Evolutionary conservation across 2,113 vertebrate genomes (phyloP), one percentile per base, ranked within the genome.

Genomic region (Ictalurus punctatus): DNA sequence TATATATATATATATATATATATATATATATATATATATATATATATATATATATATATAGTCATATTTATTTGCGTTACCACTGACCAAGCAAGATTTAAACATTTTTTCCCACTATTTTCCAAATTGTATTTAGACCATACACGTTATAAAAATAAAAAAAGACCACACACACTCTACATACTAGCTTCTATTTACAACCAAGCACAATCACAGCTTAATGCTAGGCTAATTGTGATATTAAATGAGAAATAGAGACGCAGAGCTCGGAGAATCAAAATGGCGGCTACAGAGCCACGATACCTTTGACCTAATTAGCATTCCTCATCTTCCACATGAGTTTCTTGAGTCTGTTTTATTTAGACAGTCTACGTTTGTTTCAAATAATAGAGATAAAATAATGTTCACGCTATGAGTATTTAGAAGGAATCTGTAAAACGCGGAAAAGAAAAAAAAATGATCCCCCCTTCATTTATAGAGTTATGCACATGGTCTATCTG

Each of bases 301-400:
- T 37, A 87, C 74, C 59, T 89, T 61, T 56, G 83, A 76, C 67
- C 85, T 85, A 85, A 91, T 91, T 89, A 87, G 81, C 76, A 87
- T 58, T 84, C 82, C 54, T 16, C 87, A 19, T 59, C 63, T 84
- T 76, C 79, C 69, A 85, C 54, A 88, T 5, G 10, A 88, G 16
- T 3, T 82, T 34, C 8, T 85, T 61, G 48, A 23, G 63, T 61
- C 67, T 61, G 79, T 74, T 44, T 10, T 27, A 16, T n/a, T 48
- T 7, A 17, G 2, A 52, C 13, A 27, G 48, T 48, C 6, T 76
- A 6, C 2, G 2, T 4, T 14, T 4, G 81, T 67, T 86, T 86
- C 2, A 65, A 81, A 40, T 54, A 67, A 40, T 73, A 81, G 58
- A 30, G 58, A 73, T 17, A 27, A 44, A 76, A 59, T 4, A 59